Percentiles rank a stretch among this genome's conserved stretches.
These are phyloP conservation scores for Pelvicachromis taeniatus DNA, from an alignment of 2,113 vertebrate species.

Conservation along the genomic window DNA sequence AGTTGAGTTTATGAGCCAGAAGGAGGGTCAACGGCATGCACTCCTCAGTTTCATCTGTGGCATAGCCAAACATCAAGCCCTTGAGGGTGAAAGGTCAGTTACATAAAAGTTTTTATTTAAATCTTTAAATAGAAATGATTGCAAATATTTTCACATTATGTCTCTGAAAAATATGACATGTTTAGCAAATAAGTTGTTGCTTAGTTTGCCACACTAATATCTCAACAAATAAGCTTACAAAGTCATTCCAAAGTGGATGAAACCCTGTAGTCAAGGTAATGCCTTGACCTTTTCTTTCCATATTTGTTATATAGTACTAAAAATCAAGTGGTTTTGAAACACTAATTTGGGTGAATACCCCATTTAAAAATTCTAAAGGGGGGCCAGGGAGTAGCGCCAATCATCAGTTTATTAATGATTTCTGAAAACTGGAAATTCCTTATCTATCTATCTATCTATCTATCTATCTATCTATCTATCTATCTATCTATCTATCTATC, in stretches of 20 bases:
- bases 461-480: no score
- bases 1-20: conserved; percentile 72
- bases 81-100: conserved; percentile 1
- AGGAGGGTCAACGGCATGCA: conserved; percentile 74
- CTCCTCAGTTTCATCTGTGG: conserved; percentile 76
- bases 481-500: no score
- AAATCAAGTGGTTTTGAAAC: not conserved
- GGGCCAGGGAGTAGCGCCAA: not conserved
- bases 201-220: not conserved
- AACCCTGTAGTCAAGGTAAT: not conserved
- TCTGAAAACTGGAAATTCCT: not conserved
- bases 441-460: not conserved
- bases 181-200: not conserved
- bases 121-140: not conserved
- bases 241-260: not conserved
- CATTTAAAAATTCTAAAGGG: not conserved
- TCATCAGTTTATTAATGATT: not conserved
- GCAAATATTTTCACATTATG: not conserved
- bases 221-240: not conserved
- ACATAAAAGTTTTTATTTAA: not conserved
- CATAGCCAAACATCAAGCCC: conserved; percentile 79
- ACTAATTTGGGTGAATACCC: not conserved
- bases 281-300: not conserved
- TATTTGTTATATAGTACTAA: not conserved
- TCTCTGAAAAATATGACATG: not conserved